Evolutionary conservation across 2,113 vertebrate genomes (phyloP).

Genomic region (Cryptomyrus ogoouensis): DNA sequence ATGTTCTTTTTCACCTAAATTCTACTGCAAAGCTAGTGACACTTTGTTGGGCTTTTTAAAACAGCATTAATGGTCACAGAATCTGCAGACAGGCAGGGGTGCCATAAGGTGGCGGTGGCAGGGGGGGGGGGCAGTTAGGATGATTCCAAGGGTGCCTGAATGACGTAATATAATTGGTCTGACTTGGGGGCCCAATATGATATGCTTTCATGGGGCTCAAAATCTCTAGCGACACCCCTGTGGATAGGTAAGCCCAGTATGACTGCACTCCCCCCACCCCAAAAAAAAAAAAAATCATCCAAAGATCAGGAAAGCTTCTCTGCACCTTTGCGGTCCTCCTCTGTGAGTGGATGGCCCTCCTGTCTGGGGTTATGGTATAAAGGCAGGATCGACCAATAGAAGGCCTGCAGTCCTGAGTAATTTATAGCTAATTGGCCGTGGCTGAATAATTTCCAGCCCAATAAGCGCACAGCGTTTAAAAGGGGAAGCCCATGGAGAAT

Average conservation of each 20-base stretch:
- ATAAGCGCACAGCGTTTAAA: not conserved
- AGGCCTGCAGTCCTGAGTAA: not conserved
- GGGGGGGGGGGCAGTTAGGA: not conserved
- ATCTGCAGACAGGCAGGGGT: not conserved
- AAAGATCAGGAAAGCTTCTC: not conserved
- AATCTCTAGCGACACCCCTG: not conserved
- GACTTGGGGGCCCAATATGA: not conserved
- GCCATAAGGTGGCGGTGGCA: not conserved
- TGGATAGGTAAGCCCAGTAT: not conserved
- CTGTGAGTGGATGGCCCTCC: not conserved
- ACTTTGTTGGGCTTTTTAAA: not conserved
- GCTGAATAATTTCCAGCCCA: not conserved
- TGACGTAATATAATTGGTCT: not conserved
- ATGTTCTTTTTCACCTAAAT: not conserved
- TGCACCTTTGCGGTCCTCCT: not conserved
- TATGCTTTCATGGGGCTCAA: not conserved
- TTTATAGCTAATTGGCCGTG: not conserved
- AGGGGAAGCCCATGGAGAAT: not conserved
- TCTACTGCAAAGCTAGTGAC: not conserved
- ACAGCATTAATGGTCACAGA: not conserved
- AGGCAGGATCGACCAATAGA: not conserved
- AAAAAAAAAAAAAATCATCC: not conserved
- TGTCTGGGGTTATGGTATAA: not conserved
- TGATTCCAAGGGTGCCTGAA: not conserved
- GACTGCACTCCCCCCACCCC: not conserved